Percentiles rank a stretch among this genome's conserved stretches.
Conservation (phyloP, 1,140 invertebrate species). For the Dendrolimus kikuchii region DNA sequence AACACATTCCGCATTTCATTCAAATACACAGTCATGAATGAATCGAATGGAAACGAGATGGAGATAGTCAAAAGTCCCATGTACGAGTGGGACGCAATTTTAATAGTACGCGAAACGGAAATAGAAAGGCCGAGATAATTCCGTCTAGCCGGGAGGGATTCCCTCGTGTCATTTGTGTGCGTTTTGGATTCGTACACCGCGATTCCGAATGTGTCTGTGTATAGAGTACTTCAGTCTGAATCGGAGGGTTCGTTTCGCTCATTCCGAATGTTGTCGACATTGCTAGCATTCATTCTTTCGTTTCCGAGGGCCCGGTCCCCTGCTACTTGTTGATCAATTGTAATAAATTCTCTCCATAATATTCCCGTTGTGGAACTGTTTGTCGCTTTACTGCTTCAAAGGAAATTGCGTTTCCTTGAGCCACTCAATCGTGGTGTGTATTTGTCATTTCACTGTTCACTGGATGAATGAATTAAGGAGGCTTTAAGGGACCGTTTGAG, state of each 20-base stretch:
- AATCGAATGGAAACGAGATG: constrained; percentile 64
- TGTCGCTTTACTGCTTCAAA: constrained; percentile 65
- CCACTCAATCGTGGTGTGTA: constrained; percentile 40
- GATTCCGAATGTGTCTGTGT: constrained; percentile 55
- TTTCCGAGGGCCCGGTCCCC: constrained; percentile 47
- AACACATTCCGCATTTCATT: constrained; percentile 54
- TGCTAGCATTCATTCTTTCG: constrained; percentile 36
- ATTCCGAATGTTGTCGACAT: constrained; percentile 27
- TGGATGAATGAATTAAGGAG: not conserved
- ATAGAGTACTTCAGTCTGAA: constrained; percentile 23
- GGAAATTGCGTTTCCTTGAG: constrained; percentile 67
- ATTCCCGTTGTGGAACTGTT: constrained; percentile 68
- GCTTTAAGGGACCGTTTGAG: too few species aligned
- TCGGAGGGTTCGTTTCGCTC: constrained; percentile 33
- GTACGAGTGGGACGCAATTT: constrained; percentile 53
- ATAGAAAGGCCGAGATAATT: constrained; percentile 66
- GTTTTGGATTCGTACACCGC: constrained; percentile 55
- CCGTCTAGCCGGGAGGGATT: constrained; percentile 69
- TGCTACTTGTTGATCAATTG: constrained; percentile 69
- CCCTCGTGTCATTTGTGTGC: constrained; percentile 69
- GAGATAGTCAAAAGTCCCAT: constrained; percentile 8
- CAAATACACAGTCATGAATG: constrained; percentile 66
- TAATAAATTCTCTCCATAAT: constrained; percentile 70
- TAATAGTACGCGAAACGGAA: constrained; percentile 70
- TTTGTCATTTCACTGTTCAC: constrained; percentile 43